Percentiles rank a stretch among this genome's conserved stretches.
Evolutionary conservation across 2,113 vertebrate genomes (phyloP).

Genomic region (Saimiri boliviensis): DNA sequence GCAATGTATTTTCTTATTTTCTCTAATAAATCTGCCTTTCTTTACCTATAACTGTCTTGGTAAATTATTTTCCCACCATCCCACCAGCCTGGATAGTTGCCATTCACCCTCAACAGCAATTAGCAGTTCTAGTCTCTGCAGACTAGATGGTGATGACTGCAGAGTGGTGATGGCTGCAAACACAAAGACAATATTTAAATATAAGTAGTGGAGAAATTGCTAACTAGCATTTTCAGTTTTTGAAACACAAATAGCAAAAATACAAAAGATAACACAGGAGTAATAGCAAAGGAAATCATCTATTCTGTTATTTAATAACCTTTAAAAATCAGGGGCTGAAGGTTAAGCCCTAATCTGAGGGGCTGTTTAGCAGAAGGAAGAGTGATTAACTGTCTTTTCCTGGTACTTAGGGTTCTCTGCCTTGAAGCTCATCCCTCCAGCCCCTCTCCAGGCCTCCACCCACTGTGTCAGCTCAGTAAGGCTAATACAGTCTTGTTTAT

Average conservation of each 20-base stretch:
- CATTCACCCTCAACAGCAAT: too few relatives aligned
- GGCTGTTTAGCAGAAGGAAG: too few relatives aligned
- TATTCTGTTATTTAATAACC: background rate
- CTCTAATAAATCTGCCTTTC: too few relatives aligned
- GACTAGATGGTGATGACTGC: background rate
- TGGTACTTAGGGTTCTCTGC: background rate
- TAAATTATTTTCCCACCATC: too few relatives aligned
- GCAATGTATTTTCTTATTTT: too few relatives aligned
- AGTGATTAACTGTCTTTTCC: too few relatives aligned
- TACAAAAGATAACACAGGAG: background rate
- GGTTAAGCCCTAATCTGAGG: background rate
- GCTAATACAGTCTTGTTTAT: background rate
- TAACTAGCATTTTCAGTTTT: background rate
- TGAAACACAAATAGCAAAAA: background rate
- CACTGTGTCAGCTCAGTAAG: background rate
- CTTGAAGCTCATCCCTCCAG: background rate
- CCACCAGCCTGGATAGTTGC: too few relatives aligned
- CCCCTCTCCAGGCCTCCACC: background rate
- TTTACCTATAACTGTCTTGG: too few relatives aligned
- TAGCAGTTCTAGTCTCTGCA: background rate
- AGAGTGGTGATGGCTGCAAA: background rate
- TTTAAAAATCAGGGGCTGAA: background rate
- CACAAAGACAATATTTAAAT: background rate
- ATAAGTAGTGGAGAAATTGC: background rate
- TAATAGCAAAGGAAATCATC: background rate